Base-by-base conservation (phyloP, 2,888 invertebrate species). In the Eilema griseolum region DNA sequence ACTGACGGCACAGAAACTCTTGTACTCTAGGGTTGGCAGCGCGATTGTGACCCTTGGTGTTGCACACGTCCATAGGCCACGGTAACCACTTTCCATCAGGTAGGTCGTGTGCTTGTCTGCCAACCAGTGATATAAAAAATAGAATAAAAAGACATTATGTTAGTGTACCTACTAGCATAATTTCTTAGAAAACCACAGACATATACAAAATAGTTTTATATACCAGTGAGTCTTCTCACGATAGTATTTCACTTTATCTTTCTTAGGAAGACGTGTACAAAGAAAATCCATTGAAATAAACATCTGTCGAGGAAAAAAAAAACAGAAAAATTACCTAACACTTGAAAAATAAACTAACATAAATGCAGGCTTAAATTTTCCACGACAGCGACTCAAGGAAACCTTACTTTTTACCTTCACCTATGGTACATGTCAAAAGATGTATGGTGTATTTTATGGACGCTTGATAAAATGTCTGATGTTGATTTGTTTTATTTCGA, bases 281-380 rank as follows among this genome's bases (percentile, higher is more conserved):
- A 73, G 66, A 69, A 73, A 81, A 67, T 74, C 72, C 72, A 74
- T 74, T 31, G 37, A 28, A 73, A 73, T 68, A 71, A 75, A 80
- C 73, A 57, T 60, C 52, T 41, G 31, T 24, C 26, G 8, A 28
- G 33, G n/a, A 62, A 68, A 73, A 69, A 71, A 75, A 79, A 70
- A 75, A 65, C 63, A 61, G 26, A 70, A 65, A 89, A 90, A 92
- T 91, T 90, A 88, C 88, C 88, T 82, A 81, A 85, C 90, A 91
- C 91, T 93, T 84, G 86, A 91, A 91, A 92, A 93, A 92, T 91
- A 92, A 92, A 93, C 91, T 90, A 89, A 92, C 90, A 89, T 91
- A 92, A 93, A 93, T 89, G 91, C 88, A 88, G 85, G 88, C 87
- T 90, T 89, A 88, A 90, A 91, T 90, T 92, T 92, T 89, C 88